Evolutionary conservation across 1,140 invertebrate species (phyloP), one percentile per base, ranked within the genome.

Genomic region (Drosophila nigrodunni): DNA sequence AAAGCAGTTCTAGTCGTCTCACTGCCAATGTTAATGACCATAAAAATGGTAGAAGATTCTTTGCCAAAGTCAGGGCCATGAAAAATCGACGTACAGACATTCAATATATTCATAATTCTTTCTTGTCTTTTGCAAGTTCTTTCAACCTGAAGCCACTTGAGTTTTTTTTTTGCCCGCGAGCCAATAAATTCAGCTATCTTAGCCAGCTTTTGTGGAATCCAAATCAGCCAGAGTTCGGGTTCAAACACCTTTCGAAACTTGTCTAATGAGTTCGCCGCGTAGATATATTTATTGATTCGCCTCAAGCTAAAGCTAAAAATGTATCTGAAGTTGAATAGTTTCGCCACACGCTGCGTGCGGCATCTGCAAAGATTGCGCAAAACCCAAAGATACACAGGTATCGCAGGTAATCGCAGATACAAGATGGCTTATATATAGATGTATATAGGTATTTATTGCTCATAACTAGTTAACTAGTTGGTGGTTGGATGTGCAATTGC

Each of bases 221-320:
- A 61, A 35, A 15, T 74, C 47, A 11, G 65, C n/a, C 25, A 30
- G 3, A 30, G 25, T 30, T 30, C 66, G 83, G 74, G 83, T 89
- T 88, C 83, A 89, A 88, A 89, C 85, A 88, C 83, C 83, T 89
- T 83, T 89, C 74, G 82, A 88, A 89, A 74, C 74, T 79, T 83
- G 83, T 79, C 78, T 82, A 86, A 75, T 81, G 82, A 70, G 67
- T 71, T 68, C 66, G 50, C 70, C 65, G 25, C 25, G 25, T 30
- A 30, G 25, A 30, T 30, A 30, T 78, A 71, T 77, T 60, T 55
- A 81, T 86, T 77, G 82, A 86, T 81, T 77, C 18, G 74, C 72
- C 70, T 74, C 30, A 43, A 72, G 55, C 64, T 57, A 34, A n/a
- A 67, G 58, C 44, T 34, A 15, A 49, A 64, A 70, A 62, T 47